These are phyloP conservation scores for Tapirus indicus DNA, from an alignment of 2,797 vertebrate species.

Conservation along the genomic window DNA sequence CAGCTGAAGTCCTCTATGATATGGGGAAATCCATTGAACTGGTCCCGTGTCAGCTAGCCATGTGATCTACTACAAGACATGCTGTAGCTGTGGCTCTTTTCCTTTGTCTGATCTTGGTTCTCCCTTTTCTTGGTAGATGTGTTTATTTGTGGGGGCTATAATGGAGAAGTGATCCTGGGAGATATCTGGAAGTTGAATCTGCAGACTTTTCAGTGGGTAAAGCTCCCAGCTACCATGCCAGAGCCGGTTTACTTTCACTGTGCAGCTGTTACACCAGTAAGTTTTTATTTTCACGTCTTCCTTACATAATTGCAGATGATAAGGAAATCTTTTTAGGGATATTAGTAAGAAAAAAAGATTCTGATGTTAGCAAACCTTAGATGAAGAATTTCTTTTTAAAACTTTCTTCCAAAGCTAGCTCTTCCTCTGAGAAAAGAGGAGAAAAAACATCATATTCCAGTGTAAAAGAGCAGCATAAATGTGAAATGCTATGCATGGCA, in stretches of 20 bases:
- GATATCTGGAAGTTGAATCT: slow-evolving; percentile 98
- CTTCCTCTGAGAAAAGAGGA: not conserved
- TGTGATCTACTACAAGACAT: not conserved
- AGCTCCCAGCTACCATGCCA: slow-evolving; percentile 96
- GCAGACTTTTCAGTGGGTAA: slow-evolving; percentile 97
- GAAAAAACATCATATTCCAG: not conserved
- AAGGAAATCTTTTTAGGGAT: slow-evolving; percentile 8
- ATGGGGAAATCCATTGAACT: not conserved
- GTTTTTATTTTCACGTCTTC: slow-evolving; percentile 77
- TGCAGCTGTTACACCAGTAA: slow-evolving; percentile 98
- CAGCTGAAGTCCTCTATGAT: not conserved
- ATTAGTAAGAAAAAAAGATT: slow-evolving; percentile 28
- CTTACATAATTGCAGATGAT: not conserved
- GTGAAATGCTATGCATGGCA: not conserved
- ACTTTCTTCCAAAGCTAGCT: slow-evolving; percentile 14
- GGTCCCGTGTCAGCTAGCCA: not conserved
- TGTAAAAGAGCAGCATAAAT: not conserved
- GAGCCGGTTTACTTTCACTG: slow-evolving; percentile 99
- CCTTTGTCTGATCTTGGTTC: not conserved
- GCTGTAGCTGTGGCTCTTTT: not conserved
- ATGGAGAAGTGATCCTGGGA: slow-evolving; percentile 96
- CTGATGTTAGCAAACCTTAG: not conserved
- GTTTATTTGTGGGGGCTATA: slow-evolving; percentile 98
- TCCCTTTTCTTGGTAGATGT: slow-evolving; percentile 90
- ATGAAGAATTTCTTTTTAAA: slow-evolving; percentile 51